Percentiles rank a stretch among this genome's conserved stretches.
Conservation (phyloP, 2,888 invertebrate species). For the Caenorhabditis drosophilae region DNA sequence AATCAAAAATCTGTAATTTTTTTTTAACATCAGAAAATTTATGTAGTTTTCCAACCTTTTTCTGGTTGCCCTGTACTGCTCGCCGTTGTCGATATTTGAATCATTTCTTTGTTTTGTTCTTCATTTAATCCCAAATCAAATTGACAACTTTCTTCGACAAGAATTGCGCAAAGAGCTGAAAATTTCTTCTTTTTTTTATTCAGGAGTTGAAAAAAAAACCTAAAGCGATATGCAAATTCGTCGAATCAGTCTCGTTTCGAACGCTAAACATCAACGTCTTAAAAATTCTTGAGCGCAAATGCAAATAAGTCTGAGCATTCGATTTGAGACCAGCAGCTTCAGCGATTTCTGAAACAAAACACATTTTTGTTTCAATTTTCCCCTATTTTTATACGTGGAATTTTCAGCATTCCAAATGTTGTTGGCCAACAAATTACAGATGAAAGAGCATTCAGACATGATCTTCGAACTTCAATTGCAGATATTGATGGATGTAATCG, state of each 20-base stretch:
- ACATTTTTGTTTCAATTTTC: not conserved
- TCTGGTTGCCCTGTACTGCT: constrained; percentile 45
- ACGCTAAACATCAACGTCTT: constrained; percentile 80
- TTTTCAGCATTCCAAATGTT: constrained; percentile 78
- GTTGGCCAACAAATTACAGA: constrained; percentile 90
- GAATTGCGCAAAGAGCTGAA: constrained; percentile 50
- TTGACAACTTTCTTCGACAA: constrained; percentile 54
- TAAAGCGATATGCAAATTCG: constrained; percentile 85
- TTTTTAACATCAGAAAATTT: not conserved
- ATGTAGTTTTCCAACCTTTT: no score
- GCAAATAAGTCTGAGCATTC: constrained; percentile 71
- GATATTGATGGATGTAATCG: constrained; percentile 67
- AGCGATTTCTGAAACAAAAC: constrained; percentile 33
- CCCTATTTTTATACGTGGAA: constrained; percentile 38
- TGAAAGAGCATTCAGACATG: constrained; percentile 87
- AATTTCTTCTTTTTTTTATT: not conserved
- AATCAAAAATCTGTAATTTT: not conserved
- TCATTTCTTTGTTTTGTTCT: constrained; percentile 49
- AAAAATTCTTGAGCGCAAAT: constrained; percentile 79
- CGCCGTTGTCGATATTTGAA: constrained; percentile 36
- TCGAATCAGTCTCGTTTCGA: constrained; percentile 83
- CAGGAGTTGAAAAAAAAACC: constrained; percentile 69
- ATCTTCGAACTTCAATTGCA: constrained; percentile 78
- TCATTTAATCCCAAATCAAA: constrained; percentile 54
- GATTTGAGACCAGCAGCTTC: constrained; percentile 44